Base-by-base conservation (phyloP, 2,888 invertebrate species). In the Leptura quadrifasciata region DNA sequence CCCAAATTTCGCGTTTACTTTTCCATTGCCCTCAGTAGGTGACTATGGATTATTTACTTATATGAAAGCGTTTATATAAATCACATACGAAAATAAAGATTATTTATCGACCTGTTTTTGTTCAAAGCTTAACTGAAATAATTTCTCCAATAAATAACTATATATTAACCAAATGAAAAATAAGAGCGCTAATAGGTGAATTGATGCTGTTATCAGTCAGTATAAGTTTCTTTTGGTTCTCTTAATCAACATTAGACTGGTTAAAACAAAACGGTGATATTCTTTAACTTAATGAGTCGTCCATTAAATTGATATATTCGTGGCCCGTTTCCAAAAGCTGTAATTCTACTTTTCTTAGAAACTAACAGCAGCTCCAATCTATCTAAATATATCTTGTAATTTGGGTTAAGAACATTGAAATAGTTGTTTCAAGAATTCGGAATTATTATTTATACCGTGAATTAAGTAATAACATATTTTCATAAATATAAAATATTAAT, bases 241-340 rank as follows among this genome's bases (percentile, higher is more conserved):
- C 47, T 18, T 64, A 35, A 15, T 64, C 64, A 64, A 21, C 64
- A 64, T 64, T 64, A 47, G 47, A 65, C 47, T 65, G 65, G 47
- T 65, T 65, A 65, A 52, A 65, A 65, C 65, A 47, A 65, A 64
- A 65, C 24, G 65, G 61, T 18, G 71, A 71, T 61, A 71, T 71
- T 71, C 58, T 71, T 71, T 71, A 71, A 60, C 71, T 60, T 71
- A 71, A 71, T 71, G 71, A 61, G 60, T n/a, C 35, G 15, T 6
- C 71, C 61, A 71, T 71, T 71, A 61, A 47, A 27, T 24, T 71
- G 71, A 71, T 71, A 61, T 71, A 71, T 61, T 8, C 52, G 71
- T 52, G 60, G 47, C 47, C 71, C 71, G 27, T 71, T 71, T 52
- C 71, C 52, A 52, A 60, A 61, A 61, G 52, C 71, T 39, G 47